Conservation (phyloP, 37 sponge, comb jelly and placozoan genomes). For the Aphrocallistes beatrix region DNA sequence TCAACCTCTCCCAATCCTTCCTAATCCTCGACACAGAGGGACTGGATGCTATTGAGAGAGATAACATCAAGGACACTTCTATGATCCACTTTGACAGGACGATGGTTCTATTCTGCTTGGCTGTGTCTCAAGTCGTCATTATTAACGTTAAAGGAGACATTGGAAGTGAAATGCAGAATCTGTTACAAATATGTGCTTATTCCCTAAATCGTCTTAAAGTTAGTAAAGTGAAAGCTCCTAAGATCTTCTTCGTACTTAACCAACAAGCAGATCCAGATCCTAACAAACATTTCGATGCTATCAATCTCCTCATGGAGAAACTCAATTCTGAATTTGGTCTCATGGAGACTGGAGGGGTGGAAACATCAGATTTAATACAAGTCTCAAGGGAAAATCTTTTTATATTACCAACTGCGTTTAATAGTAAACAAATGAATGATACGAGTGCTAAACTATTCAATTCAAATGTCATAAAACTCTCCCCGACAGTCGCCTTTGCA, state of each 20-base stretch:
- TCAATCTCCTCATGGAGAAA: not conserved
- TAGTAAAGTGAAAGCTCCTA: not conserved
- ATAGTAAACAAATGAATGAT: not conserved
- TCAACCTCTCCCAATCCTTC: not conserved
- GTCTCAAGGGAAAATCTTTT: not conserved
- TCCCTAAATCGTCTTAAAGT: not conserved
- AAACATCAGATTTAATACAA: constrained; percentile 4
- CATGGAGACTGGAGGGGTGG: not conserved
- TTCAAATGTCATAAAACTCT: not conserved
- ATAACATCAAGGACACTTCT: not conserved
- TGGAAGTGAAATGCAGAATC: not conserved
- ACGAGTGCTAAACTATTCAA: not conserved
- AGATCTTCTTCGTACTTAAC: constrained; percentile 1
- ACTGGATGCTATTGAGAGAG: not conserved
- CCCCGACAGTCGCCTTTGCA: not conserved
- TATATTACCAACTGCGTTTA: not conserved
- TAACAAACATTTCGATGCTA: not conserved
- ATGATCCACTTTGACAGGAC: constrained; percentile 1
- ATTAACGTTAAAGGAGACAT: not conserved
- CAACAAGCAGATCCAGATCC: constrained; percentile 17
- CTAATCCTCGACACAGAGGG: not conserved
- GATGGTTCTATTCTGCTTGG: not conserved
- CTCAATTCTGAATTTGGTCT: not conserved
- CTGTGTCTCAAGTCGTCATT: not conserved
- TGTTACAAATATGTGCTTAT: constrained; percentile 7